Conservation (phyloP, 2,888 invertebrate species). For the Rhagonycha fulva region DNA sequence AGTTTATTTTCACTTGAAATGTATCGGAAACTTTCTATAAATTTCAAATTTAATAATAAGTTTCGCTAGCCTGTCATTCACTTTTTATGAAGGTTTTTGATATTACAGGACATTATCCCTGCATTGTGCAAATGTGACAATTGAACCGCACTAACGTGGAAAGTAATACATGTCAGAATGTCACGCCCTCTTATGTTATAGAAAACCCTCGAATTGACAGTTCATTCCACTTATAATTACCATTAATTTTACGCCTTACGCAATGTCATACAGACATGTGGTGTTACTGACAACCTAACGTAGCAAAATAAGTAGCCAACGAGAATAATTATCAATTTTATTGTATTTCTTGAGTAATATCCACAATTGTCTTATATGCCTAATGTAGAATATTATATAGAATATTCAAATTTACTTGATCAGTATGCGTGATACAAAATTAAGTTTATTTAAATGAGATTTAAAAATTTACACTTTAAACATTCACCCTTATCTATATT, state of each 20-base stretch:
- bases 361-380: not conserved
- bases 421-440: not conserved
- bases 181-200: slow-evolving; percentile 47
- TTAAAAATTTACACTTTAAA: not conserved
- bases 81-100: slow-evolving; percentile 1
- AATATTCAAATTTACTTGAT: not conserved
- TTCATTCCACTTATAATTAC: slow-evolving; percentile 53
- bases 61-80: not conserved
- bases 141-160: slow-evolving; percentile 29
- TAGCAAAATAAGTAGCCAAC: slow-evolving; percentile 1
- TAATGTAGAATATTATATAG: not conserved
- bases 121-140: slow-evolving; percentile 19
- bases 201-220: slow-evolving; percentile 54
- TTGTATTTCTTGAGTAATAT: not conserved
- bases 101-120: slow-evolving; percentile 6
- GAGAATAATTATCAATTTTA: not conserved
- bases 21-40: not conserved
- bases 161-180: slow-evolving; percentile 49
- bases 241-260: slow-evolving; percentile 53
- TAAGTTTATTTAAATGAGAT: not conserved
- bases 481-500: slow-evolving; percentile 7
- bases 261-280: slow-evolving; percentile 40
- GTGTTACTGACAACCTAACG: slow-evolving; percentile 16
- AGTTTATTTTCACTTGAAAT: not conserved
- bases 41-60: not conserved